Evolutionary conservation across 2,797 vertebrate species (phyloP).

Genomic region (Syngnathus acus): DNA sequence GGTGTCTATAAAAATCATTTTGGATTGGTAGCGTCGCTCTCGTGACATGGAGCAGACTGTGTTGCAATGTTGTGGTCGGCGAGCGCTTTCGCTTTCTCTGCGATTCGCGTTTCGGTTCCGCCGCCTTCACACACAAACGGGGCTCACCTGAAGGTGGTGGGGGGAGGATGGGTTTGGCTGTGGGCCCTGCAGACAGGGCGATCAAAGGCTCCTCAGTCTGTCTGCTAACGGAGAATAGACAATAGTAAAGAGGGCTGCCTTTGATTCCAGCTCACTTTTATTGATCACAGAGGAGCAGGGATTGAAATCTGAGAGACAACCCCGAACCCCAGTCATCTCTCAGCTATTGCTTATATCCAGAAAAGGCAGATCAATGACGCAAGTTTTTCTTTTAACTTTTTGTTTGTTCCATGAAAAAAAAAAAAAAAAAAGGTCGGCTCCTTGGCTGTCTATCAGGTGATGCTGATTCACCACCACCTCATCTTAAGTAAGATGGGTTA

Average conservation of each 20-base stretch:
- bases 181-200: constrained; percentile 63
- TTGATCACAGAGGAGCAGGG: constrained; percentile 65
- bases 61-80: not conserved
- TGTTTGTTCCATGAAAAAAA: constrained; percentile 37
- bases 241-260: constrained; percentile 62
- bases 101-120: not conserved
- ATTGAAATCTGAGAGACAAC: constrained; percentile 66
- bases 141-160: constrained; percentile 64
- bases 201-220: constrained; percentile 70
- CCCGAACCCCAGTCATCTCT: constrained; percentile 60
- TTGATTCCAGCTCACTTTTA: constrained; percentile 67
- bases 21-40: not conserved
- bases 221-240: constrained; percentile 69
- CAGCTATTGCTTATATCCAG: constrained; percentile 68
- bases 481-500: constrained; percentile 29
- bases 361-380: constrained; percentile 59
- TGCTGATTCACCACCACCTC: constrained; percentile 20
- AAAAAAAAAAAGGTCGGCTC: constrained; percentile 52
- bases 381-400: constrained; percentile 42
- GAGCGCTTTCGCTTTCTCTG: not conserved
- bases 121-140: not conserved
- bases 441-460: constrained; percentile 45
- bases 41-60: not conserved
- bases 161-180: constrained; percentile 64
- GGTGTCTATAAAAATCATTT: not conserved